Conservation (phyloP, 2,113 vertebrate species). For the Galemys pyrenaicus region DNA sequence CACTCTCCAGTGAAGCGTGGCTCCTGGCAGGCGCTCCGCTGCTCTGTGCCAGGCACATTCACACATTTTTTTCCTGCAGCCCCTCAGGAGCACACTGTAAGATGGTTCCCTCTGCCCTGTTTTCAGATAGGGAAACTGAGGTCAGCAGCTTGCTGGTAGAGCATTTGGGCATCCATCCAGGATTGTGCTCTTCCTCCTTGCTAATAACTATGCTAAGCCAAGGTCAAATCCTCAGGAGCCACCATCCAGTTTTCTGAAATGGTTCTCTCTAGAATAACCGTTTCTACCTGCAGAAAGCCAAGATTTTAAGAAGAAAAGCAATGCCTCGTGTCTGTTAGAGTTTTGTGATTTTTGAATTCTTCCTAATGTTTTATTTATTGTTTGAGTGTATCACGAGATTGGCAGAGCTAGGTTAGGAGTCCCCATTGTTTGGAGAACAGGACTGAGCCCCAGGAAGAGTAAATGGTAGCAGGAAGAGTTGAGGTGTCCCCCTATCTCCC, state of each 20-base stretch:
- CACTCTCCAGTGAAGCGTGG: background rate
- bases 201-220: background rate
- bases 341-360: background rate
- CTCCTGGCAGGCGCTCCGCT: background rate
- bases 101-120: background rate
- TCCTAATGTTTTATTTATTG: background rate
- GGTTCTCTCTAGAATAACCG: background rate
- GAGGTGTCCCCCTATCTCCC: background rate
- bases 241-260: background rate
- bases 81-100: background rate
- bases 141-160: background rate
- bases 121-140: background rate
- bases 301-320: background rate
- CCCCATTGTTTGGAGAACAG: background rate
- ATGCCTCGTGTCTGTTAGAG: background rate
- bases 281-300: background rate
- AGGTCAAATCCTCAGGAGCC: background rate
- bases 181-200: background rate
- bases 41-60: background rate
- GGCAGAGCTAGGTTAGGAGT: background rate
- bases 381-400: too few relatives aligned
- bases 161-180: background rate
- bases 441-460: background rate
- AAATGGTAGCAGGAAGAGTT: rapidly evolving
- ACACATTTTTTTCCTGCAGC: background rate